phyloP scores from a whole-genome alignment of 2,113 vertebrate species.

The Phalacrocorax pelagicus region DNA sequence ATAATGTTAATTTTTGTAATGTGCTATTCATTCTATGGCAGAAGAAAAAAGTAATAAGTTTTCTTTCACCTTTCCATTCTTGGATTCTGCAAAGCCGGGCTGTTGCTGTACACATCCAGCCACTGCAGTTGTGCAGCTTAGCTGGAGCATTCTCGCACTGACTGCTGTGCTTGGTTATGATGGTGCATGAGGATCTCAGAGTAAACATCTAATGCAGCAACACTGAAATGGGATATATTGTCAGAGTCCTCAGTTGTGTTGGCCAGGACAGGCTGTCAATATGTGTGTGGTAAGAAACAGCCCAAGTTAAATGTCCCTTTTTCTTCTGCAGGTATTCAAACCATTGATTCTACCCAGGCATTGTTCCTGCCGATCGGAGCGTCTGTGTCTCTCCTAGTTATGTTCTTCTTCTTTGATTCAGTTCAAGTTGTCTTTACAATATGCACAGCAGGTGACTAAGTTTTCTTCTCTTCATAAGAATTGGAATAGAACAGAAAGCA shows the following conservation, averaged over 20 bases:
- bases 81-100: not conserved
- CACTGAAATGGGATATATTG: not conserved
- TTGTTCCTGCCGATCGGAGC: conserved; percentile 97
- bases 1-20: not conserved
- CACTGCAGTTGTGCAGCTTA: fast-evolving
- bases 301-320: not conserved
- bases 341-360: conserved; percentile 98
- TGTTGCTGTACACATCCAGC: not conserved
- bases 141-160: not conserved
- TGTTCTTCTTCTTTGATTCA: conserved; percentile 99
- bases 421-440: conserved; percentile 99
- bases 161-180: not conserved
- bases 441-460: conserved; percentile 94
- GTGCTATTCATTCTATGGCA: not conserved
- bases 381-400: conserved; percentile 96
- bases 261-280: fast-evolving
- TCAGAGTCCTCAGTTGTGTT: not conserved
- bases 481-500: not conserved
- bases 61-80: not conserved
- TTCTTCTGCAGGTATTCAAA: conserved; percentile 91
- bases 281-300: not conserved
- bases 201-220: not conserved
- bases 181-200: fast-evolving
- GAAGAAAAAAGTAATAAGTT: fast-evolving
- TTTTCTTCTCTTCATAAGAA: not conserved